Conservation (phyloP, 2,113 vertebrate genomes). For the Mobula hypostoma region DNA sequence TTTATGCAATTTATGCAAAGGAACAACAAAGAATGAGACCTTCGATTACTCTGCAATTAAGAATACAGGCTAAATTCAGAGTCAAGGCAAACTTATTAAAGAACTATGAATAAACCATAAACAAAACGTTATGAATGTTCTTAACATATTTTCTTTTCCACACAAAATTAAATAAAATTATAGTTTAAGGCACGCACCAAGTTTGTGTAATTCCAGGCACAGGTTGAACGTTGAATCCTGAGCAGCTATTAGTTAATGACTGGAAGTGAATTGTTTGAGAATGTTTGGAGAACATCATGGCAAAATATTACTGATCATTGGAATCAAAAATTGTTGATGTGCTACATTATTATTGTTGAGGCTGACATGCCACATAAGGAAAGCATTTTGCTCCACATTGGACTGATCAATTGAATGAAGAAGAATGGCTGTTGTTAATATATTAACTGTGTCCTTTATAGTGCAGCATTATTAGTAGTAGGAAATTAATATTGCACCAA, state of each 20-base stretch:
- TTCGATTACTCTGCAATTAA: not conserved
- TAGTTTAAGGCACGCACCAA: not conserved
- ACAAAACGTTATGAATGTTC: not conserved
- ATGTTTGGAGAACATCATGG: not conserved
- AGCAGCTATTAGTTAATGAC: constrained; percentile 51
- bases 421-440: not conserved
- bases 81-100: not conserved
- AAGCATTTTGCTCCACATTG: too few species aligned
- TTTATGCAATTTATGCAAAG: too few species aligned
- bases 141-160: not conserved
- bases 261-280: constrained; percentile 48
- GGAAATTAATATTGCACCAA: not conserved
- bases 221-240: too few species aligned
- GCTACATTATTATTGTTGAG: not conserved
- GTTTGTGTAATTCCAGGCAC: not conserved
- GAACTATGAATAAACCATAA: not conserved
- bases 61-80: not conserved
- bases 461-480: not conserved
- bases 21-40: not conserved
- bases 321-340: not conserved
- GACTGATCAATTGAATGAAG: too few species aligned
- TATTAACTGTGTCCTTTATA: not conserved
- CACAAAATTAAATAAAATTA: not conserved
- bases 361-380: too few species aligned
- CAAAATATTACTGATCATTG: not conserved